A percentile compares a stretch with the other conserved stretches of the same genome.
These are phyloP conservation scores for Tetrao urogallus DNA, from an alignment of 2,113 vertebrate genomes.

Conservation along the genomic window DNA sequence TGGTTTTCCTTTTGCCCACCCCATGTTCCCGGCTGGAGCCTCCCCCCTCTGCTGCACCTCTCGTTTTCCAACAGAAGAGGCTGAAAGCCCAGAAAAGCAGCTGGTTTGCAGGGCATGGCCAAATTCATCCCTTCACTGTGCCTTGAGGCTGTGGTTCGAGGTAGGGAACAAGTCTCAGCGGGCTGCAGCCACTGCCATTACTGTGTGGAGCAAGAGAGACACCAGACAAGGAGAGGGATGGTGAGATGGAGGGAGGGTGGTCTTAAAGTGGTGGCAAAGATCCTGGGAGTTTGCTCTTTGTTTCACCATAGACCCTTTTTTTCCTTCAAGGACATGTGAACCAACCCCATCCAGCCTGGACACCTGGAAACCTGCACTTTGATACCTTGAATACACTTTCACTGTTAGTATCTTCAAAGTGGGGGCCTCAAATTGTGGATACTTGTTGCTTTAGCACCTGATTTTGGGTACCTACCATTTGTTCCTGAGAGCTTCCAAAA, in stretches of 20 bases:
- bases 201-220: background rate
- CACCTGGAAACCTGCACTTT: background rate
- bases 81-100: conserved; percentile 28
- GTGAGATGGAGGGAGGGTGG: background rate
- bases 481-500: background rate
- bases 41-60: background rate
- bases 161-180: background rate
- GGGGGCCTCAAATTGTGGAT: too few species aligned
- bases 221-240: background rate
- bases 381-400: background rate
- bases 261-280: background rate
- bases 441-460: accelerated
- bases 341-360: background rate
- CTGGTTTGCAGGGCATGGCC: background rate
- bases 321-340: background rate
- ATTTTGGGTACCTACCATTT: background rate
- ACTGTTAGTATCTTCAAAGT: background rate
- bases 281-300: background rate
- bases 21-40: conserved; percentile 39
- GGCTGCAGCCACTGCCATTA: background rate
- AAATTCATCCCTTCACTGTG: background rate
- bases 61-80: conserved; percentile 37
- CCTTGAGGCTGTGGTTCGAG: background rate
- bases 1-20: background rate
- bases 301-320: background rate